Evolutionary conservation across 2,888 invertebrate genomes (phyloP), one percentile per base, ranked within the genome.

Genomic region (Drosophila multiciliata): DNA sequence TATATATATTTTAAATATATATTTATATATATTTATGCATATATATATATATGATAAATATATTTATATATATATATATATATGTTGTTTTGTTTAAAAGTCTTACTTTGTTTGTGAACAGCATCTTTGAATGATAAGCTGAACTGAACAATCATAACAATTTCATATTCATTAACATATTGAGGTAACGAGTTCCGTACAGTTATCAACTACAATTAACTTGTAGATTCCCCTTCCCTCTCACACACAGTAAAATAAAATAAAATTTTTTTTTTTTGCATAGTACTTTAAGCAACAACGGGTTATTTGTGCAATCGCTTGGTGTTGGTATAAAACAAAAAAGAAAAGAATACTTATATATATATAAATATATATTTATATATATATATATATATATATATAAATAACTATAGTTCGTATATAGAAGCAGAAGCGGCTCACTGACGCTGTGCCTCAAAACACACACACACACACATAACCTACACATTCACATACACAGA

Each of bases 281-380:
- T 89, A 89, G 81, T 70, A 75, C 59, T 76, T 61, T 87, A 87
- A 87, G 87, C 89, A 90, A 87, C 87, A 92, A 96, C 96, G 96
- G 96, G 96, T 96, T 96, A 95, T 95, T 96, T 96, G 96, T 96
- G 96, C 96, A 96, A 96, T 96, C 95, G 94, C 95, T 95, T 95
- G 95, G 95, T 94, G 95, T 92, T 92, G 92, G 92, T 90, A 65
- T 73, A 82, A 83, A 71, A 76, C 70, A 80, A 65, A 72, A 74
- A 75, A 70, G 49, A 73, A 74, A 66, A 54, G 17, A 54, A 60
- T 57, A 60, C 45, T 54, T 49, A 52, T 2, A 53, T 49, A 58
- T 59, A 2, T 23, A 23, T 23, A 23, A 1, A 60, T 57, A 60
- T 49, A 57, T 49, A 52, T 2, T 45, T 45, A 58, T 54, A 49